phyloP scores from a whole-genome alignment of 1,140 invertebrate genomes.

The Idris sp. region DNA sequence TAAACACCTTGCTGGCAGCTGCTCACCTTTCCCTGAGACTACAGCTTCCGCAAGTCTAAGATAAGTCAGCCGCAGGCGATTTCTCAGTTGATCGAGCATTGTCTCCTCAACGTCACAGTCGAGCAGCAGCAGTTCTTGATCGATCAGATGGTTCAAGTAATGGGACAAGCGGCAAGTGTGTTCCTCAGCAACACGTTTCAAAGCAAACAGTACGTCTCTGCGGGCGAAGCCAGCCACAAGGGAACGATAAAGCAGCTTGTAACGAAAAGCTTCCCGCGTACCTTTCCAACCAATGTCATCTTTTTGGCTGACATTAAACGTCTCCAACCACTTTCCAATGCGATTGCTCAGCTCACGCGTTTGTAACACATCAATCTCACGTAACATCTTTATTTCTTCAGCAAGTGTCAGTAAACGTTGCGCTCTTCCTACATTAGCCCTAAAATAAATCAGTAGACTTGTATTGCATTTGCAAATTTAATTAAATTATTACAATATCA shows the following conservation, averaged over 20 bases:
- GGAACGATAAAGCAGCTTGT: constrained; percentile 80
- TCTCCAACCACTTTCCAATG: constrained; percentile 79
- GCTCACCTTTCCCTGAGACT: constrained; percentile 19
- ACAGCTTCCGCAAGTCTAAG: constrained; percentile 58
- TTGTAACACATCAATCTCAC: constrained; percentile 81
- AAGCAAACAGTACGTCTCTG: constrained; percentile 78
- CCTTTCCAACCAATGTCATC: constrained; percentile 77
- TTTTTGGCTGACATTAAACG: constrained; percentile 81
- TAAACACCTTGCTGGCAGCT: no score
- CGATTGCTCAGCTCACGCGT: constrained; percentile 77
- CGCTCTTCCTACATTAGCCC: constrained; percentile 78
- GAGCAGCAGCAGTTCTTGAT: constrained; percentile 81
- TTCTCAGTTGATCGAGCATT: constrained; percentile 80
- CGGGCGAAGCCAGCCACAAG: constrained; percentile 78
- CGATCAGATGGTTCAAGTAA: constrained; percentile 80
- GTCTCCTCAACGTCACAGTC: constrained; percentile 76
- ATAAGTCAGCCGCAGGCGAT: constrained; percentile 72
- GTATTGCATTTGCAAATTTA: no score
- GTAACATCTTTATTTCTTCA: constrained; percentile 83
- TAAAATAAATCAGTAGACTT: no score
- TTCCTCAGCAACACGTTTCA: constrained; percentile 76
- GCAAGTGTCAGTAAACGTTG: constrained; percentile 81
- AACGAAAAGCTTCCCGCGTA: constrained; percentile 82
- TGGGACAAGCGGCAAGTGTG: constrained; percentile 79
- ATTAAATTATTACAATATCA: no score